These are phyloP conservation scores for Ectropis grisescens DNA, from an alignment of 1,140 invertebrate genomes.

Conservation along the genomic window DNA sequence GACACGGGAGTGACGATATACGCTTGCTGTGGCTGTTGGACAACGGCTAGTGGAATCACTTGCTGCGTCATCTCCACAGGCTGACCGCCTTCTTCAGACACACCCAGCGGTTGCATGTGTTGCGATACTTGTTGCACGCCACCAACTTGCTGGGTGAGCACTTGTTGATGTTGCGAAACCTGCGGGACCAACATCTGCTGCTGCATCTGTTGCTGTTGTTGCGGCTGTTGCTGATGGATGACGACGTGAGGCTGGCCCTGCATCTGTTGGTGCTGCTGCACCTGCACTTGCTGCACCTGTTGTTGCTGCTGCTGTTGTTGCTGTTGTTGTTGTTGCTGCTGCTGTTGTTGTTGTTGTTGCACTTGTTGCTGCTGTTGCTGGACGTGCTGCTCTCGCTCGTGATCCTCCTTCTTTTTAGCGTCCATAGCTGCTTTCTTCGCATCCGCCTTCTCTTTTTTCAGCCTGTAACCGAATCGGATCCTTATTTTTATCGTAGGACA, in stretches of 20 bases:
- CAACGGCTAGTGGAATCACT: slow-evolving; percentile 73
- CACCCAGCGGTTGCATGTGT: slow-evolving; percentile 62
- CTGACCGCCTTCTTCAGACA: slow-evolving; percentile 54
- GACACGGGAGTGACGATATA: slow-evolving; percentile 75
- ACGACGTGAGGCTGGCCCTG: slow-evolving; percentile 61
- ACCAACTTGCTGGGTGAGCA: slow-evolving; percentile 45
- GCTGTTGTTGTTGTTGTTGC: slow-evolving; percentile 48
- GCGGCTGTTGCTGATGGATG: slow-evolving; percentile 59
- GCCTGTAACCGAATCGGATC: slow-evolving; percentile 62
- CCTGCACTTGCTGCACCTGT: slow-evolving; percentile 35
- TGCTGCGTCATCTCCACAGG: slow-evolving; percentile 73
- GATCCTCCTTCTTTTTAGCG: slow-evolving; percentile 59
- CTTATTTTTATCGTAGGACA: slow-evolving; percentile 64
- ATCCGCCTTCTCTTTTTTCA: slow-evolving; percentile 60
- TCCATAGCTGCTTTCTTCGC: slow-evolving; percentile 58
- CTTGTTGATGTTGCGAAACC: slow-evolving; percentile 66
- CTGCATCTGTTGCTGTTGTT: slow-evolving; percentile 57
- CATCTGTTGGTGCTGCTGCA: slow-evolving; percentile 57
- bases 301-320: slow-evolving; percentile 47
- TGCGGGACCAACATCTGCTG: slow-evolving; percentile 65
- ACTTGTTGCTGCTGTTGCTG: slow-evolving; percentile 49
- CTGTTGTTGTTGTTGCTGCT: slow-evolving; percentile 40
- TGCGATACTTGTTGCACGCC: slow-evolving; percentile 55
- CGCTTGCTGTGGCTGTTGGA: slow-evolving; percentile 71
- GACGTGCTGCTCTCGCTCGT: slow-evolving; percentile 49